Evolutionary conservation across 2,888 invertebrate species (phyloP), one percentile per base, ranked within the genome.

Genomic region (Drosophila bunnanda): DNA sequence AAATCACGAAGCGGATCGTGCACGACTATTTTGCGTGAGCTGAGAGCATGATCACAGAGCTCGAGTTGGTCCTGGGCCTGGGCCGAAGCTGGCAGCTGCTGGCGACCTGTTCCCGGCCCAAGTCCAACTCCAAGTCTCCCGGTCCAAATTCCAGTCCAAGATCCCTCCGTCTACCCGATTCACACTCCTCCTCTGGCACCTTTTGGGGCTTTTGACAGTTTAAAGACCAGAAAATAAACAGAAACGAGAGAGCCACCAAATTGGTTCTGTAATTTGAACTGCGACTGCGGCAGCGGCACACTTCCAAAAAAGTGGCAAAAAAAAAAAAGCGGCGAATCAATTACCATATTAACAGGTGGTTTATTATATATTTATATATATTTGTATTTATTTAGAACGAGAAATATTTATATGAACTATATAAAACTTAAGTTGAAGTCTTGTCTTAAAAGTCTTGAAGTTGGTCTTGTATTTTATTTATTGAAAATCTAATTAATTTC

Each of bases 1-100:
- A 90, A 92, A 91, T 91, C 91, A 91, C 91, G 91, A 91, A 91
- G 86, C 90, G 90, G 90, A 91, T 91, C 91, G 92, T 91, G 92
- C 91, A 91, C 91, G 91, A 91, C 91, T 91, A 91, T 92, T 91
- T 91, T 91, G 92, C 91, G 91, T 91, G 91, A 89, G 86, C 79
- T 91, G 91, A 76, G 89, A 82, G 89, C 91, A 91, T 92, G 91
- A 91, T 91, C 91, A 52, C 91, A 52, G 58, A 54, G 39, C 36
- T 54, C 69, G 73, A 64, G 72, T 71, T 41, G 61, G 60, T 48
- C 30, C 48, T 48, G 48, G 61, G 36, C 54, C 62, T 38, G 28
- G 43, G 60, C 52, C 32, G 34, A 61, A 41, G 39, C 39, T 12
- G 39, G 55, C 72, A 46, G 72, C 74, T 65, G 72, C 74, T 65